These are phyloP conservation scores for Neomicropteryx cornuta DNA, from an alignment of 1,140 invertebrate species.

Conservation along the genomic window DNA sequence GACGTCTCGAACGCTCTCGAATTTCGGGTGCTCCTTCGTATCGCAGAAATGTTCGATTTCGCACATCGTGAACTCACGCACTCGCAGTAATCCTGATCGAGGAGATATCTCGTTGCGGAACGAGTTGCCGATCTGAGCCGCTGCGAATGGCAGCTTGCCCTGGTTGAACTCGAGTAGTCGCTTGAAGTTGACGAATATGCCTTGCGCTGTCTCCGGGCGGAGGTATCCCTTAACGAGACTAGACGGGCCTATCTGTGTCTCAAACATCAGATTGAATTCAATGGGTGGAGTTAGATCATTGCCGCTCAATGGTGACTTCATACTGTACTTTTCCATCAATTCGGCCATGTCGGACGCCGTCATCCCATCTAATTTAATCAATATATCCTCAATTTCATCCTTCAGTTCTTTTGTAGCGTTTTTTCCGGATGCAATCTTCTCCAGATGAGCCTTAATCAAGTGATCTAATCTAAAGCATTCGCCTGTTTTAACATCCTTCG, in stretches of 20 bases:
- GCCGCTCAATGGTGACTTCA: conserved; percentile 89
- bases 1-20: conserved; percentile 63
- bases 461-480: conserved; percentile 97
- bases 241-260: conserved; percentile 92
- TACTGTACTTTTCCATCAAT: conserved; percentile 75
- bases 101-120: conserved; percentile 99
- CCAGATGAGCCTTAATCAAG: conserved; percentile 93
- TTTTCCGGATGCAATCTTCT: conserved; percentile 81
- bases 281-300: conserved; percentile 92
- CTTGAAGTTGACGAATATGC: conserved; percentile 99
- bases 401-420: conserved; percentile 61
- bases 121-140: conserved; percentile 95
- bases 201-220: conserved; percentile 97
- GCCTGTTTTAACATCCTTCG: conserved; percentile 91
- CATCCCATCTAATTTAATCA: conserved; percentile 54
- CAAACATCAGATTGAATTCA: conserved; percentile 99
- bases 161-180: conserved; percentile 95
- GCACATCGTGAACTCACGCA: conserved; percentile 98
- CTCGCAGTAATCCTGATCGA: conserved; percentile 88
- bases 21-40: conserved; percentile 91
- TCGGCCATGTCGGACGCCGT: conserved; percentile 80
- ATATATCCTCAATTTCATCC: conserved; percentile 67
- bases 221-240: conserved; percentile 90
- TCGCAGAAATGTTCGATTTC: conserved; percentile 99
- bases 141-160: conserved; percentile 92